Evolutionary conservation across 2,113 vertebrate species (phyloP).

Genomic region (Microcebus jonahi): DNA sequence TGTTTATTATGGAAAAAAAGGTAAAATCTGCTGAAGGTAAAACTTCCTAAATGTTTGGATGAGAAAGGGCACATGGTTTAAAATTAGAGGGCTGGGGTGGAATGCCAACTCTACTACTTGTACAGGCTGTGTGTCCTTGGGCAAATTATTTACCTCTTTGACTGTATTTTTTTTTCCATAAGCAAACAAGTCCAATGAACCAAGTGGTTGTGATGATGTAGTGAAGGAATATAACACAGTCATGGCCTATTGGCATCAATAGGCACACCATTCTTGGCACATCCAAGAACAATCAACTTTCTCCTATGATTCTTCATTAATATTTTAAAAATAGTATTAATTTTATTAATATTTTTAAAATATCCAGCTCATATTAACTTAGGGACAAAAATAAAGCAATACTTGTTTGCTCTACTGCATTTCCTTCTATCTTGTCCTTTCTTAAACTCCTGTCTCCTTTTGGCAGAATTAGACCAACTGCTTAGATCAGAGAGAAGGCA

Average conservation of each 20-base stretch:
- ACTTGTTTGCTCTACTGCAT: background rate
- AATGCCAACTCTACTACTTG: background rate
- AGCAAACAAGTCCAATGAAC: background rate
- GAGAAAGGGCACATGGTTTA: background rate
- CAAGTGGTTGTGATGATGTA: background rate
- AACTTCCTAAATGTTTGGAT: background rate
- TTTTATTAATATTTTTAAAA: background rate
- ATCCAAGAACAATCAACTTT: background rate
- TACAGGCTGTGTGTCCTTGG: background rate
- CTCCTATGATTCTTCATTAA: background rate
- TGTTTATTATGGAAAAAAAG: background rate
- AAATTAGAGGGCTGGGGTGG: background rate
- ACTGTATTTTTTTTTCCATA: background rate
- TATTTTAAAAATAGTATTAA: background rate
- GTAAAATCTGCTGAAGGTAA: background rate
- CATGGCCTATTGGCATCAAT: background rate
- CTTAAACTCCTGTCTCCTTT: constrained; percentile 10
- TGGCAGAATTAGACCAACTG: background rate
- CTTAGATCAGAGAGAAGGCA: constrained; percentile 3
- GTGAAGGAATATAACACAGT: background rate
- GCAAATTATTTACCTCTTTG: constrained; percentile 11
- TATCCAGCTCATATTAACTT: background rate
- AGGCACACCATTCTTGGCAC: background rate
- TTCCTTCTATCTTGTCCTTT: constrained; percentile 32
- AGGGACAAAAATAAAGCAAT: constrained; percentile 1